phyloP scores from a whole-genome alignment of 2,797 vertebrate species.

The Sebastes melanostomus region DNA sequence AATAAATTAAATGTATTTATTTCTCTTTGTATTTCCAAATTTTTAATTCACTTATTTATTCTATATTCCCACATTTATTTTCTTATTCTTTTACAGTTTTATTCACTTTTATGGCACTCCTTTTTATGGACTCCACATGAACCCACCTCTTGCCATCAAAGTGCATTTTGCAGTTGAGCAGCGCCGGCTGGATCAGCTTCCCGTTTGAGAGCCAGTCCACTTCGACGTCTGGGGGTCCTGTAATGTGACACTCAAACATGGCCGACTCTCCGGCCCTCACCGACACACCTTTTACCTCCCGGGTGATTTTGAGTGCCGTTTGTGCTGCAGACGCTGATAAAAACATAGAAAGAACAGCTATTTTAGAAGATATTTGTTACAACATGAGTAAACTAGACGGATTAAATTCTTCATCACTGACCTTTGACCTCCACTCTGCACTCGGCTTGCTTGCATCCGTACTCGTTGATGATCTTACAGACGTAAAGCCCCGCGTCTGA shows the following conservation, averaged over 20 bases:
- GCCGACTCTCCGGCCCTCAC: constrained; percentile 92
- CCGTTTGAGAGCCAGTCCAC: constrained; percentile 95
- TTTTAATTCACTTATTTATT: too few species aligned
- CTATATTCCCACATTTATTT: too few species aligned
- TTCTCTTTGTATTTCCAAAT: too few species aligned
- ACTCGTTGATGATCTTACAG: constrained; percentile 90
- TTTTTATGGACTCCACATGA: not conserved
- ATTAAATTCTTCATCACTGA: constrained; percentile 53
- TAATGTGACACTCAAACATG: constrained; percentile 89
- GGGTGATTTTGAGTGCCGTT: constrained; percentile 79
- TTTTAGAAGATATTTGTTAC: not conserved
- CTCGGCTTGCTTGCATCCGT: constrained; percentile 87
- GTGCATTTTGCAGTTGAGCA: constrained; percentile 99
- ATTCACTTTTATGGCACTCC: too few species aligned
- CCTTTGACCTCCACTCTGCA: constrained; percentile 90
- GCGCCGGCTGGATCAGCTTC: constrained; percentile 93
- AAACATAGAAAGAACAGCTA: not conserved
- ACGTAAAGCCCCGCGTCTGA: constrained; percentile 87
- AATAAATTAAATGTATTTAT: too few species aligned
- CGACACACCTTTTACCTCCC: constrained; percentile 82
- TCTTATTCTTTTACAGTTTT: too few species aligned
- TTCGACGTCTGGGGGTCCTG: constrained; percentile 87
- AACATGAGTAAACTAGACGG: not conserved
- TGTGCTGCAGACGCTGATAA: constrained; percentile 70
- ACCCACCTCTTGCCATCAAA: constrained; percentile 89